Evolutionary conservation across 1,140 invertebrate genomes (phyloP).

Genomic region (Tyrophagus putrescentiae): DNA sequence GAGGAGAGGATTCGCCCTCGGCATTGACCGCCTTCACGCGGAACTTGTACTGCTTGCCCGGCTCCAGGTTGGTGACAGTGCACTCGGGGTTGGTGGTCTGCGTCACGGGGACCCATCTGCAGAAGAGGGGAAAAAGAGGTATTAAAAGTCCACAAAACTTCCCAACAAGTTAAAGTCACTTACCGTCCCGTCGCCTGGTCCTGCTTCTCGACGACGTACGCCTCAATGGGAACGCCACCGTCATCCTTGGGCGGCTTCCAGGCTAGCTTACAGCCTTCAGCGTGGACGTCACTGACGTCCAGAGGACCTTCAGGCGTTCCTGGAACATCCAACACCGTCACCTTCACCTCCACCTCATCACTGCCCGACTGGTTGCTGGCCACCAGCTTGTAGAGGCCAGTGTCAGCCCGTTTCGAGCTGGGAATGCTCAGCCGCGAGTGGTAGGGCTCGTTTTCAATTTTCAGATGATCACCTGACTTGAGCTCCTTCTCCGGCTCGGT

Average conservation of each 20-base stretch:
- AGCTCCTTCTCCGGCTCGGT: slow-evolving; percentile 42
- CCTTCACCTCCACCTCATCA: slow-evolving; percentile 81
- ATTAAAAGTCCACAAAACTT: slow-evolving; percentile 41
- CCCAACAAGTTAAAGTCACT: slow-evolving; percentile 48
- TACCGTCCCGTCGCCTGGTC: slow-evolving; percentile 76
- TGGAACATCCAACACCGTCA: slow-evolving; percentile 43
- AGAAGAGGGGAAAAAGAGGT: slow-evolving; percentile 75
- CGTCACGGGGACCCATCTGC: slow-evolving; percentile 78
- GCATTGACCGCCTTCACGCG: slow-evolving; percentile 92
- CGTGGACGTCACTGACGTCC: slow-evolving; percentile 65
- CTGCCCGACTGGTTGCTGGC: slow-evolving; percentile 75
- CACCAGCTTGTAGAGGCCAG: slow-evolving; percentile 75
- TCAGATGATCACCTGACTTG: slow-evolving; percentile 40
- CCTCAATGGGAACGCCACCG: slow-evolving; percentile 87
- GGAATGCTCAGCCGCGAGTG: slow-evolving; percentile 95
- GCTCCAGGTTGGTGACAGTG: slow-evolving; percentile 82
- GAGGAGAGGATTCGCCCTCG: slow-evolving; percentile 81
- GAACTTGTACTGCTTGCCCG: slow-evolving; percentile 85
- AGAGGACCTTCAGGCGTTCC: slow-evolving; percentile 35
- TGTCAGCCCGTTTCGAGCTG: slow-evolving; percentile 67
- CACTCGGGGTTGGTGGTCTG: slow-evolving; percentile 61
- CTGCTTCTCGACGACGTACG: slow-evolving; percentile 95
- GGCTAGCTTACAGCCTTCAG: slow-evolving; percentile 75
- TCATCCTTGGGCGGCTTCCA: slow-evolving; percentile 87
- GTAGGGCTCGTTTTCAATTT: slow-evolving; percentile 68